Evolutionary conservation across 1,140 invertebrate genomes (phyloP).

Genomic region (Megalopta genalis): DNA sequence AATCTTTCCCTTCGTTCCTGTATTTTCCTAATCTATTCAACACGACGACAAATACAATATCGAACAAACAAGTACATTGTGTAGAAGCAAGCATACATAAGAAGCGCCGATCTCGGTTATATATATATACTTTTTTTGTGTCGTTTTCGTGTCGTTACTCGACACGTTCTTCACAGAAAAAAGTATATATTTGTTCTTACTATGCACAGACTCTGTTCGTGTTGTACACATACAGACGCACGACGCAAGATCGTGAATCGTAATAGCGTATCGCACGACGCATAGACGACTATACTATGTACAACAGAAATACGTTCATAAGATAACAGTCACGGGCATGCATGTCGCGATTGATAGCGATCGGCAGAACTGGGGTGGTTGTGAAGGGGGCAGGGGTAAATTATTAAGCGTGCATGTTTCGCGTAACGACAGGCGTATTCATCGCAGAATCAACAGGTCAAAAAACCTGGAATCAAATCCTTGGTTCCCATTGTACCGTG

Average conservation of each 20-base stretch:
- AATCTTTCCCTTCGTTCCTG: no score
- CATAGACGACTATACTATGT: neutral
- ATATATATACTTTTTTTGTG: no score
- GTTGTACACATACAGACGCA: no score
- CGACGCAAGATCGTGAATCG: neutral
- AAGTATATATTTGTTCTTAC: no score
- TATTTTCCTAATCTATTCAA: no score
- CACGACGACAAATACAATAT: no score
- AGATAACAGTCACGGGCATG: conserved; percentile 37
- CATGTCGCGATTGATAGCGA: conserved; percentile 30
- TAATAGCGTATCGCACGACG: neutral
- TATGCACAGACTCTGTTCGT: no score
- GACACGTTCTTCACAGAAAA: no score
- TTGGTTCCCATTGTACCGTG: conserved; percentile 1
- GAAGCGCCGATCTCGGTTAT: no score
- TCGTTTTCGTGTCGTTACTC: no score
- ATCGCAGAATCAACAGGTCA: conserved; percentile 42
- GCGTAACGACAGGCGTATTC: conserved; percentile 31
- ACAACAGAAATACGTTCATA: neutral
- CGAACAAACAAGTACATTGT: no score
- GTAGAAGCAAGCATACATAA: no score
- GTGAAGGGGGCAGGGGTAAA: conserved; percentile 9
- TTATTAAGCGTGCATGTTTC: conserved; percentile 35
- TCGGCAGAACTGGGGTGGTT: neutral
- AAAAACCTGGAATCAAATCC: conserved; percentile 11